Evolutionary conservation across 2,888 invertebrate species (phyloP), one percentile per base, ranked within the genome.

Genomic region (Geotrupes spiniger): DNA sequence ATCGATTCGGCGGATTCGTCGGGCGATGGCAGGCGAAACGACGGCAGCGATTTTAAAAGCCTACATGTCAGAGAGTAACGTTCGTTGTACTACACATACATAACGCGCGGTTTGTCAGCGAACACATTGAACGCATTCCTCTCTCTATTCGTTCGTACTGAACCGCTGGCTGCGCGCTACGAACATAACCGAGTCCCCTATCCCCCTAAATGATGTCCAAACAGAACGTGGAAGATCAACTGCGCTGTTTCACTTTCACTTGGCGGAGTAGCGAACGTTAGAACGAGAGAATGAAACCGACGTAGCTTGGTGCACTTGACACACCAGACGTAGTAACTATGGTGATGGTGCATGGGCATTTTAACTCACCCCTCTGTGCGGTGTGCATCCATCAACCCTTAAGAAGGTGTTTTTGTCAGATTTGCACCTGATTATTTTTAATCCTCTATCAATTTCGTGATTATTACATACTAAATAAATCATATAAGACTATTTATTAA

Each of bases 351-450:
- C 45, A 40, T 44, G 52, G 45, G 46, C 39, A 46, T 49, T 46
- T 44, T 31, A 36, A 43, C 46, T 50, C 74, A 58, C 74, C 73
- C 62, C 75, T 75, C 75, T 29, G n/a, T 33, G n/a, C 3, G 8
- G 14, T 33, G 15, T 33, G 33, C 33, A 33, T 33, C 14, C 33
- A 33, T 33, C 9, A 75, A 74, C 9, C 33, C 33, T 29, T 11
- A 11, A 12, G n/a, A 33, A 33, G 33, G 11, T 33, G 14, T 33
- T 33, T 33, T 33, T 33, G 33, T 12, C n/a, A 11, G 14, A 72
- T 72, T 74, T 25, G 33, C 33, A 33, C 33, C 33, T n/a, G 33
- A 33, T 15, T 14, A 14, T 4, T n/a, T n/a, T n/a, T n/a, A n/a
- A n/a, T n/a, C n/a, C n/a, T n/a, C n/a, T 29, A 29, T 11, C 10